A percentile compares a stretch with the other conserved stretches of the same genome.
phyloP scores from a whole-genome alignment of 2,888 invertebrate genomes.

The Brenthis ino region DNA sequence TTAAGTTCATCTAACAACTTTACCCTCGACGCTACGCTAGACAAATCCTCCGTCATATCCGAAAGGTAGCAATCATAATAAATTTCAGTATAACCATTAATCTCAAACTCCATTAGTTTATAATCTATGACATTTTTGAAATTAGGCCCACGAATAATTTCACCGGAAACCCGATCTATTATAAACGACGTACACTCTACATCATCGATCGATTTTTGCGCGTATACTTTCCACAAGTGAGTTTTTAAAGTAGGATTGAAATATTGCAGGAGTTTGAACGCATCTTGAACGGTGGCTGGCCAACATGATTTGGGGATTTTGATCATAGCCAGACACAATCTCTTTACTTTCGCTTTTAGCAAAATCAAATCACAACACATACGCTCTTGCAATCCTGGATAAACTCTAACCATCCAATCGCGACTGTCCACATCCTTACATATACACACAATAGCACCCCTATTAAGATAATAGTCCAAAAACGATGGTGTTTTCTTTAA shows the following conservation, averaged over 20 bases:
- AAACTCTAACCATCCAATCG: conserved; percentile 69
- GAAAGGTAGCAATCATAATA: conserved; percentile 66
- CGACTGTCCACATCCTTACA: conserved; percentile 67
- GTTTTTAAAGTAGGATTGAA: conserved; percentile 70
- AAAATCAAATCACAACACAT: conserved; percentile 64
- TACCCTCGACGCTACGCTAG: conserved; percentile 66
- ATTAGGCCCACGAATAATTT: conserved; percentile 65
- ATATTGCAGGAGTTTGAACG: conserved; percentile 70
- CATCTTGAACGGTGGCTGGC: conserved; percentile 66
- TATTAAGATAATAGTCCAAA: conserved; percentile 68
- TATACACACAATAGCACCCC: conserved; percentile 71
- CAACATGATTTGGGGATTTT: conserved; percentile 64
- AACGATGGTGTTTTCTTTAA: conserved; percentile 62
- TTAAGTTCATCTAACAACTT: conserved; percentile 62
- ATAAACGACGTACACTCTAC: conserved; percentile 64
- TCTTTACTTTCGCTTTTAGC: conserved; percentile 63
- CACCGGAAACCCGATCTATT: conserved; percentile 67
- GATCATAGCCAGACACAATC: conserved; percentile 64
- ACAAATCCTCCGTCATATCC: conserved; percentile 61
- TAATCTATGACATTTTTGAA: conserved; percentile 75
- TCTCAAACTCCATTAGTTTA: conserved; percentile 68
- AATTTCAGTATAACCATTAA: conserved; percentile 69
- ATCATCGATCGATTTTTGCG: conserved; percentile 56
- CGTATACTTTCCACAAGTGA: conserved; percentile 63
- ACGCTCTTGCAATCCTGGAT: conserved; percentile 68